Evolutionary conservation across 2,797 vertebrate species (phyloP), one percentile per base, ranked within the genome.

Genomic region (Masticophis lateralis): DNA sequence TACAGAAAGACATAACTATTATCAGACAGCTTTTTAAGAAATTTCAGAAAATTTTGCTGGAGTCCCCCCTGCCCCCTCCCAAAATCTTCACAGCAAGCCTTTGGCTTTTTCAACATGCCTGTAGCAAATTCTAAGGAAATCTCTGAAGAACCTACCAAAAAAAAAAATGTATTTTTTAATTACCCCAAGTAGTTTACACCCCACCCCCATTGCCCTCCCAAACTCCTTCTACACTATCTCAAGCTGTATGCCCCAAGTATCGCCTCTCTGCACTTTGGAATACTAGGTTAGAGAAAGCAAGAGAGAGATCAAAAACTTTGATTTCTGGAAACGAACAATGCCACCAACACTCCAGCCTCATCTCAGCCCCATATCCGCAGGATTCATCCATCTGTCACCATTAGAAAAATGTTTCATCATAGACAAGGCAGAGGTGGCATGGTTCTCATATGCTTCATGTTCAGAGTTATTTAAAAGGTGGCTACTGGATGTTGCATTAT

Each of bases 351-450:
- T 13, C 14, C 0, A 0, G 63, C 92, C 96, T 94, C 98, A 98
- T 98, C 98, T 99, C 99, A 99, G 99, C 98, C 99, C 99, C 99
- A 99, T 99, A 99, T 99, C 99, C 99, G 98, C 98, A 98, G 97
- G 98, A 95, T 97, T 99, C 99, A 99, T 99, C 98, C 99, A 98
- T 18, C 98, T 97, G 99, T 99, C 98, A 97, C 96, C 96, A 96
- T 94, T 92, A 93, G 5, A 95, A 91, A 83, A 63, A 59, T 92
- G 95, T 90, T 91, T 99, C 99, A 99, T 99, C 99, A 98, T 55
- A 0, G 98, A 98, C 98, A 98, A 98, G 97, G 88, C 93, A 93
- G 32, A 0, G 22, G n/a, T 60, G n/a, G 53, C 43, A 2, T 14
- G 32, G 57, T 0, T 3, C 28, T 47, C 74, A 47, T 25, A 47